Conservation (phyloP, 2,113 vertebrate species). For the Conger conger region DNA sequence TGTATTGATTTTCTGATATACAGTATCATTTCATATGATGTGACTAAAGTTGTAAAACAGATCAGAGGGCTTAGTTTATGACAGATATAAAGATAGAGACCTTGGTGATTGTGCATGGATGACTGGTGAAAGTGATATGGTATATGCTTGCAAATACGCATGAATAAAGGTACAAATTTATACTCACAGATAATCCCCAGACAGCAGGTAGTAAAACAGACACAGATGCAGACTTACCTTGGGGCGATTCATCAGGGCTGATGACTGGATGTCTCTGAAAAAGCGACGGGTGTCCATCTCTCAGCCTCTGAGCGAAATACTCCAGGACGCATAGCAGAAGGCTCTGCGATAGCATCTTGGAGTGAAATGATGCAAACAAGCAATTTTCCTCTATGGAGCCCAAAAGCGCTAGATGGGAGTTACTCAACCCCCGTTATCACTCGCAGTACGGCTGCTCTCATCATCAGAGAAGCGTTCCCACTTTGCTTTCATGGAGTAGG, state of each 20-base stretch:
- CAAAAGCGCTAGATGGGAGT: no score
- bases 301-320: not conserved
- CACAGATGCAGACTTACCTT: not conserved
- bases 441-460: not conserved
- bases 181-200: slow-evolving; percentile 1
- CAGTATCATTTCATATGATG: not conserved
- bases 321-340: not conserved
- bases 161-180: not conserved
- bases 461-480: not conserved
- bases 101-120: not conserved
- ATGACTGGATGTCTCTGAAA: not conserved
- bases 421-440: not conserved
- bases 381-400: not conserved
- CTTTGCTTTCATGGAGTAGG: not conserved
- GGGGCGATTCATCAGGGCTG: not conserved
- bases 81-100: not conserved
- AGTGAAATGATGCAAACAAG: slow-evolving; percentile 2
- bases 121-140: not conserved
- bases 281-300: not conserved
- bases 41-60: not conserved
- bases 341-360: not conserved
- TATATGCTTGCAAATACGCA: not conserved
- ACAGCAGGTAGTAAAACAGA: not conserved
- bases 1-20: not conserved
- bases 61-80: not conserved